Evolutionary conservation across 1,140 invertebrate genomes (phyloP).

Genomic region (Cylas formicarius): DNA sequence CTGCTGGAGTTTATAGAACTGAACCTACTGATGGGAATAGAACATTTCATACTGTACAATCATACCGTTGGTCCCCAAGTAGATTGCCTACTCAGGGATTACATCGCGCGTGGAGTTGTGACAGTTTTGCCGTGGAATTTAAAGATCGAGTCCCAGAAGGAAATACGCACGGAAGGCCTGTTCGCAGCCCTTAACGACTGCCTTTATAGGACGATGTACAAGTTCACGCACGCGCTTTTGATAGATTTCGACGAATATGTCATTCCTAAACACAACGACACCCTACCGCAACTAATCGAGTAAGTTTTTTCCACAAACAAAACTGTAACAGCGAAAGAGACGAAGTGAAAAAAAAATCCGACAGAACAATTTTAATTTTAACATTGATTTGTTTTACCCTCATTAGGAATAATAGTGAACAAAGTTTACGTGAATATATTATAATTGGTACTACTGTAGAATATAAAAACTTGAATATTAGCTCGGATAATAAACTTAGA

Average conservation of each 20-base stretch:
- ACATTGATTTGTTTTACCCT: no score
- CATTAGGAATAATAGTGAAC: no score
- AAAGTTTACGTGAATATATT: no score
- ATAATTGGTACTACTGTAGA: no score
- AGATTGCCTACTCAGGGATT: conserved; percentile 57
- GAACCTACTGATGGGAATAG: conserved; percentile 76
- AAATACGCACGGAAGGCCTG: conserved; percentile 86
- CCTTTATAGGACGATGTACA: conserved; percentile 81
- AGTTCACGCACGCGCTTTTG: conserved; percentile 70
- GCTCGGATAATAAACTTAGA: no score
- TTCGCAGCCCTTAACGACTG: conserved; percentile 92
- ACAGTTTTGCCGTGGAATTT: conserved; percentile 83
- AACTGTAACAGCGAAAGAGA: no score
- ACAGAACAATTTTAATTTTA: no score
- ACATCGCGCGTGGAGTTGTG: conserved; percentile 53
- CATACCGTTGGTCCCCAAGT: conserved; percentile 76
- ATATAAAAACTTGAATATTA: no score
- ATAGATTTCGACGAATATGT: conserved; percentile 90
- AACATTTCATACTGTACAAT: conserved; percentile 90
- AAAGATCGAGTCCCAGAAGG: conserved; percentile 80
- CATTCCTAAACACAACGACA: conserved; percentile 69
- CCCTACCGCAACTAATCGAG: conserved; percentile 57
- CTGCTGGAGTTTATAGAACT: conserved; percentile 90
- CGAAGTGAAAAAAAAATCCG: no score
- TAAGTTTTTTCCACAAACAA: conserved; percentile 39